Conservation (phyloP, 2,888 invertebrate genomes). For the Pemphredon lugubris region DNA sequence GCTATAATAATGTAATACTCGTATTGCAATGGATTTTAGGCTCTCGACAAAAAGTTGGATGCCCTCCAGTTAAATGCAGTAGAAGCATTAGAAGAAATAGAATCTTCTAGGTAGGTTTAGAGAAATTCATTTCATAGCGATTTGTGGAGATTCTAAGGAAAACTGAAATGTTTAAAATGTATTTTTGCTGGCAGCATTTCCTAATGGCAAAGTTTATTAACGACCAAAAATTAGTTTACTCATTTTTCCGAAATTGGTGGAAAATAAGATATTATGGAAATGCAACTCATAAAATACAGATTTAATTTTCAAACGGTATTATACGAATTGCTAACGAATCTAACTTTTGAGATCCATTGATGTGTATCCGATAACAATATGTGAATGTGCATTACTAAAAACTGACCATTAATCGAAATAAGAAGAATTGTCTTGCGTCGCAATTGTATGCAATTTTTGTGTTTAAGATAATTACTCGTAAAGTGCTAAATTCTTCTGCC, state of each 20-base stretch:
- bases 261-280: too few relatives aligned
- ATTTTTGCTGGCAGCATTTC: background rate
- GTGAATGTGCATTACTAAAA: background rate
- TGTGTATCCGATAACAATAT: background rate
- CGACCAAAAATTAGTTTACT: too few relatives aligned
- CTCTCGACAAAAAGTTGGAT: slow-evolving; percentile 78
- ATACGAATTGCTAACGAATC: too few relatives aligned
- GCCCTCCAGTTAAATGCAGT: slow-evolving; percentile 75
- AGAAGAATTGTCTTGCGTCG: background rate
- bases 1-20: slow-evolving; percentile 19
- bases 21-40: slow-evolving; percentile 69
- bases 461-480: background rate
- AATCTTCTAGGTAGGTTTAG: slow-evolving; percentile 72
- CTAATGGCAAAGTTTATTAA: background rate
- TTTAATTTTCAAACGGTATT: too few relatives aligned
- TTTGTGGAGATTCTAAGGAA: slow-evolving; percentile 21
- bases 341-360: too few relatives aligned
- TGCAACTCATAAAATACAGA: too few relatives aligned
- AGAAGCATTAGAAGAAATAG: slow-evolving; percentile 73
- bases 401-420: background rate
- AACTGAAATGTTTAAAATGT: background rate
- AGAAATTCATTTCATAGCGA: slow-evolving; percentile 22
- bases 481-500: too few relatives aligned
- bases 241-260: too few relatives aligned
- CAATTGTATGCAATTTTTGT: background rate